Evolutionary conservation across 92 coral and sea anemone genomes (phyloP).

Genomic region (Parazoanthus darwini): DNA sequence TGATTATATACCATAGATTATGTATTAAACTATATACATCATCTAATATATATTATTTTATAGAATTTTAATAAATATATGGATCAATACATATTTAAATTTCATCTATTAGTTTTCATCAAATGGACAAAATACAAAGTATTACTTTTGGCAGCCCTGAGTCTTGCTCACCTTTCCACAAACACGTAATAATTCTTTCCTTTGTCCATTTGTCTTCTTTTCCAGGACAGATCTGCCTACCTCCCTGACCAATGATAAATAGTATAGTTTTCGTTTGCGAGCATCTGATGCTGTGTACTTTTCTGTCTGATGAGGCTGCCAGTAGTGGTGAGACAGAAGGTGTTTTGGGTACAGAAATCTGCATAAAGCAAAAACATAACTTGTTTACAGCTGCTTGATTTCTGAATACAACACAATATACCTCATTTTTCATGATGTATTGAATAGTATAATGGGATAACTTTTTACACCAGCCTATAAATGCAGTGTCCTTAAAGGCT

Average conservation of each 20-base stretch:
- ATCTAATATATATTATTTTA: too few species aligned
- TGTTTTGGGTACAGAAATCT: constrained; percentile 92
- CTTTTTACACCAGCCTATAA: too few species aligned
- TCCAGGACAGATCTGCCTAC: constrained; percentile 70
- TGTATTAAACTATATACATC: too few species aligned
- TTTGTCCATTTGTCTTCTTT: constrained; percentile 61
- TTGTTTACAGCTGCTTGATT: neutral
- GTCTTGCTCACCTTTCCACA: constrained; percentile 59
- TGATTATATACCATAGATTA: too few species aligned
- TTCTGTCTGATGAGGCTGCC: constrained; percentile 88
- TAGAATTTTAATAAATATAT: too few species aligned
- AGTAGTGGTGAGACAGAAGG: constrained; percentile 87
- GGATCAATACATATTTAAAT: too few species aligned
- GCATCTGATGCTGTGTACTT: constrained; percentile 70
- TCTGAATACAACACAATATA: too few species aligned
- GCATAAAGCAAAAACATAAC: neutral
- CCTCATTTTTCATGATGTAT: too few species aligned
- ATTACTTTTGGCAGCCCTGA: neutral
- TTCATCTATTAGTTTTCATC: too few species aligned
- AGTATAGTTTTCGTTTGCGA: constrained; percentile 60
- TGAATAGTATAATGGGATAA: too few species aligned
- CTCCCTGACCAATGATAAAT: constrained; percentile 74
- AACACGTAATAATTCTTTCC: constrained; percentile 60
- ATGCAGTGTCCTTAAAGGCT: too few species aligned
- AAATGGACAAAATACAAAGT: too few species aligned